A percentile compares a stretch with the other conserved stretches of the same genome.
Conservation (phyloP, 2,888 invertebrate genomes). For the Phrixothrix hirtus region DNA sequence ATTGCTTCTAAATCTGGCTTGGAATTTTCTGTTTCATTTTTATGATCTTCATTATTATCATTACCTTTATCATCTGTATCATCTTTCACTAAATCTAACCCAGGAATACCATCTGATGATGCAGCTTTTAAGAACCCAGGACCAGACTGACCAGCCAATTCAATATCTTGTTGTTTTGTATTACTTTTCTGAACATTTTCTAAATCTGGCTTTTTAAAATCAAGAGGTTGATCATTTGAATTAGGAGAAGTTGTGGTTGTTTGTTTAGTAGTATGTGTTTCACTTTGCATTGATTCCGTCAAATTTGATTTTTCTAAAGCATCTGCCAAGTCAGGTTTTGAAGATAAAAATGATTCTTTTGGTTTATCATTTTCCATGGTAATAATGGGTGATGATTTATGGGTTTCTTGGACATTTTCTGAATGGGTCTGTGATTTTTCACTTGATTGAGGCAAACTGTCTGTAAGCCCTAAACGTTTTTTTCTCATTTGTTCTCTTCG, state of each 20-base stretch:
- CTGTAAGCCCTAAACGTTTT: slow-evolving; percentile 57
- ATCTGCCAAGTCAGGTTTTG: not conserved
- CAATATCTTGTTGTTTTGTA: not conserved
- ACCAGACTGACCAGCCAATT: not conserved
- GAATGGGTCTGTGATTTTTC: slow-evolving; percentile 7
- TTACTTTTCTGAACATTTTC: slow-evolving; percentile 5
- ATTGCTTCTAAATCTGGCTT: slow-evolving; percentile 62
- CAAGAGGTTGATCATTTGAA: slow-evolving; percentile 47
- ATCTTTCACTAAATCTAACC: slow-evolving; percentile 69
- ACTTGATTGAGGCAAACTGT: slow-evolving; percentile 27
- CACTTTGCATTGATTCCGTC: not conserved
- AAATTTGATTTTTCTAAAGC: not conserved
- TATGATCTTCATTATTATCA: not conserved
- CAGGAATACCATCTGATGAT: slow-evolving; percentile 61
- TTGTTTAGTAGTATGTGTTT: no score
- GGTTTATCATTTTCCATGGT: no score
- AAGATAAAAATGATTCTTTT: not conserved
- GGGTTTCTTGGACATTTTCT: not conserved
- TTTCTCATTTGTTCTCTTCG: slow-evolving; percentile 80
- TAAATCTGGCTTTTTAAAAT: slow-evolving; percentile 38
- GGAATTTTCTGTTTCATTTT: slow-evolving; percentile 13
- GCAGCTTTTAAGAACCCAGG: slow-evolving; percentile 10
- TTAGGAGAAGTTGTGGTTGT: slow-evolving; percentile 43
- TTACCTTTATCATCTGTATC: slow-evolving; percentile 36
- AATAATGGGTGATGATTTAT: not conserved